phyloP scores from a whole-genome alignment of 2,113 vertebrate species.

The Rostratula benghalensis region DNA sequence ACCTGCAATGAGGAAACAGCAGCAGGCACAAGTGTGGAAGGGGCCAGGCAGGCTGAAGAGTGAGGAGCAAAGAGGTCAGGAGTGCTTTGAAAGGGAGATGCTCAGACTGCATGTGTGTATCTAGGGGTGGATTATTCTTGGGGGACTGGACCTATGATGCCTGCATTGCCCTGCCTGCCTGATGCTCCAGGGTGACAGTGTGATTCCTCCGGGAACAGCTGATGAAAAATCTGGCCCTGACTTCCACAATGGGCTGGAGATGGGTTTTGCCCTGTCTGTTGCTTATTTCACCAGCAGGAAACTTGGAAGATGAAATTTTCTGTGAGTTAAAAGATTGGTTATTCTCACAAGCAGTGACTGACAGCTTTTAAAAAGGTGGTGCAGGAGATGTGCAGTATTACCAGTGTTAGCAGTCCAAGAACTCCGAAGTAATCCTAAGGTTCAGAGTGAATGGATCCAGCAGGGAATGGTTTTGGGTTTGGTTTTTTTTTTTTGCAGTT shows the following conservation, averaged over 20 bases:
- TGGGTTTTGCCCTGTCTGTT: not conserved
- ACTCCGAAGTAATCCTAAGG: not conserved
- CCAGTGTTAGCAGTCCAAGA: not conserved
- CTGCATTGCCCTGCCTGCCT: not conserved
- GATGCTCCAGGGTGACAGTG: not conserved
- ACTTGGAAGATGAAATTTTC: not conserved
- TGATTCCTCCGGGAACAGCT: not conserved
- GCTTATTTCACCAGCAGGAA: not conserved
- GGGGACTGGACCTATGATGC: not conserved
- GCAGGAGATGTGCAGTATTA: not conserved
- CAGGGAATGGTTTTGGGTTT: not conserved
- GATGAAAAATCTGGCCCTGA: not conserved
- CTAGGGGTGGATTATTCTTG: not conserved
- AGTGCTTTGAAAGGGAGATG: fast-evolving
- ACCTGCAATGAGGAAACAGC: constrained; percentile 37
- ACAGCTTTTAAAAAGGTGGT: not conserved
- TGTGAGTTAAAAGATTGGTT: not conserved
- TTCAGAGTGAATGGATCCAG: not conserved
- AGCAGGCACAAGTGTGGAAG: not conserved
- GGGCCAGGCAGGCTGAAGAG: not conserved
- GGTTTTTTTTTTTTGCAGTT: not conserved
- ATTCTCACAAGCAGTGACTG: not conserved
- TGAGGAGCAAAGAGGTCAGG: not conserved
- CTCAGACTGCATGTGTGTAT: not conserved
- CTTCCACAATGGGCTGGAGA: not conserved